These are phyloP conservation scores for Anomalospiza imberbis DNA, from an alignment of 2,797 vertebrate genomes.

Conservation along the genomic window DNA sequence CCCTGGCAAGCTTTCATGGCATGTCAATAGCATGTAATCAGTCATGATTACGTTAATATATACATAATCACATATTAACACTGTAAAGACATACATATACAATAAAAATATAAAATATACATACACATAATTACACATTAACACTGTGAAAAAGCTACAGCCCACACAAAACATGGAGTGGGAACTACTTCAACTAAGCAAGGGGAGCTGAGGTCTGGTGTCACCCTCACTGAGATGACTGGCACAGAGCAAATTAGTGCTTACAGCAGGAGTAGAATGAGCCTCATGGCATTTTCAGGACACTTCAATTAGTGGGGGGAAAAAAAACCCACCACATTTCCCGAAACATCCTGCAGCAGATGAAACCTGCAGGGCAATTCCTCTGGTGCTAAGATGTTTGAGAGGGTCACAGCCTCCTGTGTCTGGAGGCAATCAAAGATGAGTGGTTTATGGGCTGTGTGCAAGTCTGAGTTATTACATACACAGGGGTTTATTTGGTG, in stretches of 20 bases:
- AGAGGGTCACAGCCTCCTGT: background rate
- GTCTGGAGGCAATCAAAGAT: background rate
- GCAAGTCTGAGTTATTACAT: background rate
- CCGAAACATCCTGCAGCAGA: background rate
- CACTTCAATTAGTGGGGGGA: background rate
- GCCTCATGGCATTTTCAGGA: background rate
- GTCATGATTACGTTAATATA: background rate
- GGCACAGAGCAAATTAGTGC: background rate
- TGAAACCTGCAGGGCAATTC: background rate
- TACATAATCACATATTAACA: background rate
- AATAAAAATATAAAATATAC: background rate
- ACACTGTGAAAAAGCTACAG: background rate
- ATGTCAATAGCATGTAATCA: background rate
- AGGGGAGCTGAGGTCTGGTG: background rate
- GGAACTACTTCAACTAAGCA: background rate
- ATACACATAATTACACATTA: background rate
- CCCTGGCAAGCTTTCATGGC: background rate
- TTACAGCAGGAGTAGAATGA: background rate
- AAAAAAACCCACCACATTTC: accelerated
- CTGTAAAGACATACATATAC: background rate
- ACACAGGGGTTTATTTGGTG: background rate
- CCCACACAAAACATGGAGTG: background rate
- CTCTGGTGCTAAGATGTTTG: background rate
- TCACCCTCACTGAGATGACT: background rate
- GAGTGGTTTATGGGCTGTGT: background rate